Percentiles rank a stretch among this genome's conserved stretches.
Evolutionary conservation across 2,797 vertebrate genomes (phyloP).

Genomic region (Naso thynnoides): DNA sequence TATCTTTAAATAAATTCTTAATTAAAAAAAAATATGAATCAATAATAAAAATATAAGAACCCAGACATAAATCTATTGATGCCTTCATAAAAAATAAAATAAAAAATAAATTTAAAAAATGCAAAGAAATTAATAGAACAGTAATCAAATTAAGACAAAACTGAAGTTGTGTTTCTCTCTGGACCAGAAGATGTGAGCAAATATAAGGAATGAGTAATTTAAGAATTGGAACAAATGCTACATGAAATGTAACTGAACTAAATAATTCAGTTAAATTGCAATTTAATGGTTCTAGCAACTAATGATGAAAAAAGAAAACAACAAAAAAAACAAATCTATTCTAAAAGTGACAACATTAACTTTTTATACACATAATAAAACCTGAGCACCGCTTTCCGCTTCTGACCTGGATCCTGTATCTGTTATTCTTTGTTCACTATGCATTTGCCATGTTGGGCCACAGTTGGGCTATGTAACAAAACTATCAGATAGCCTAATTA

Average conservation of each 20-base stretch:
- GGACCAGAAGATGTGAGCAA: neutral
- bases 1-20: too few relatives aligned
- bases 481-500: constrained; percentile 64
- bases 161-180: too few relatives aligned
- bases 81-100: neutral
- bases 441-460: constrained; percentile 39
- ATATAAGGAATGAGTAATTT: neutral
- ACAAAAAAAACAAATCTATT: neutral
- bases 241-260: neutral
- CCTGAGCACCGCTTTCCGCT: neutral
- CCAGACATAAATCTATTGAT: neutral
- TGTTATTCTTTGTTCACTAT: constrained; percentile 39
- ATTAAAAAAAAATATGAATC: too few relatives aligned
- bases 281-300: neutral
- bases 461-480: constrained; percentile 37
- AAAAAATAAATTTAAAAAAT: neutral
- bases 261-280: neutral
- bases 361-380: neutral
- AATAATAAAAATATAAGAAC: neutral
- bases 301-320: too few relatives aligned
- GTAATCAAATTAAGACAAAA: neutral
- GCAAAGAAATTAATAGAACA: neutral
- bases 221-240: neutral
- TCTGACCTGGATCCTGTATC: constrained; percentile 24
- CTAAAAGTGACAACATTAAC: neutral